Conservation (phyloP, 2,113 vertebrate species). For the Centrocercus urophasianus region DNA sequence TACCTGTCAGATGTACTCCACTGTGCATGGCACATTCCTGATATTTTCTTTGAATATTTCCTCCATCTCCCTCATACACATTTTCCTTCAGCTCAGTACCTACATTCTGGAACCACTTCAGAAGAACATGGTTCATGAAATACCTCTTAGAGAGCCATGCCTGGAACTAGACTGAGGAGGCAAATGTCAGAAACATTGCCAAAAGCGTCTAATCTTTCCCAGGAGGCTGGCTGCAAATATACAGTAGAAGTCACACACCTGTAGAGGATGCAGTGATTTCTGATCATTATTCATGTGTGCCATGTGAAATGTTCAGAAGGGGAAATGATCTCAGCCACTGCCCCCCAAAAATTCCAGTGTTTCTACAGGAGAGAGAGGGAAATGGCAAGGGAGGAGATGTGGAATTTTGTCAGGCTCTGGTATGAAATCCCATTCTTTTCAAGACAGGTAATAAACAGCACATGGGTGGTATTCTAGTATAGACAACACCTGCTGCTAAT, state of each 20-base stretch:
- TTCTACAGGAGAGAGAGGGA: conserved; percentile 35
- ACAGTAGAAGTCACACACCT: conserved; percentile 32
- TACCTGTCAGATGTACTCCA: conserved; percentile 17
- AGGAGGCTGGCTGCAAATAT: conserved; percentile 30
- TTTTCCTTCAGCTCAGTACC: neutral
- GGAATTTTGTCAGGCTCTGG: conserved; percentile 34
- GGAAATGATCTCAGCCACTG: conserved; percentile 20
- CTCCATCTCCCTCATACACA: neutral
- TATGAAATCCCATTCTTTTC: conserved; percentile 52
- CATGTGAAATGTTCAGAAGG: conserved; percentile 31
- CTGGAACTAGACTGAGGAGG: neutral
- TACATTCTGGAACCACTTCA: neutral
- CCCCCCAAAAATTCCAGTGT: conserved; percentile 31
- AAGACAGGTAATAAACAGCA: conserved; percentile 59
- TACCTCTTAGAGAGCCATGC: conserved; percentile 5
- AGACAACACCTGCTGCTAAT: conserved; percentile 65
- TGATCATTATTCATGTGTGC: conserved; percentile 14
- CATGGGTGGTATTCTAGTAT: conserved; percentile 36
- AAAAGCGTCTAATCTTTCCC: conserved; percentile 40
- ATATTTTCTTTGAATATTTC: neutral
- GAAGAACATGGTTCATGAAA: conserved; percentile 35
- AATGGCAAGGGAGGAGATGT: conserved; percentile 23
- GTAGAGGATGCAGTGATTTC: conserved; percentile 20
- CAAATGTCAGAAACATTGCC: conserved; percentile 38
- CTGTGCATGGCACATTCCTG: neutral